Percentiles rank a stretch among this genome's conserved stretches.
Conservation (phyloP, 2,113 vertebrate species). For the Leptobrachium ailaonicum region DNA sequence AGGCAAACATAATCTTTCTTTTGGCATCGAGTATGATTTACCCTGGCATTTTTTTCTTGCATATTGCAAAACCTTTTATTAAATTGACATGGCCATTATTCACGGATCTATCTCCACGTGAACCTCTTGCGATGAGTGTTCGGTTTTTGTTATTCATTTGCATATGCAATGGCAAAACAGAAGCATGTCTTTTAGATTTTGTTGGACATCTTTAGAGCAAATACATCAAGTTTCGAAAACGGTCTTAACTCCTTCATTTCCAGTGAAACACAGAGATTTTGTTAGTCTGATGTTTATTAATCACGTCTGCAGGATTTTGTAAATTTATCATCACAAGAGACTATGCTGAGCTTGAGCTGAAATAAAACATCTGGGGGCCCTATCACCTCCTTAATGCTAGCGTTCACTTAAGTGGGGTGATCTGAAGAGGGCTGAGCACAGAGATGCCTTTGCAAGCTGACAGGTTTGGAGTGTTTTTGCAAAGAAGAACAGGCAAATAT, state of each 20-base stretch:
- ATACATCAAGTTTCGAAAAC: not conserved
- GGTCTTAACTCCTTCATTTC: not conserved
- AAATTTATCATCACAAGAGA: no score
- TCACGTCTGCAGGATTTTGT: no score
- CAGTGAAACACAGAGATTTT: not conserved
- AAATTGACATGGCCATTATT: slow-evolving; percentile 32
- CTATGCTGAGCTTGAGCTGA: no score
- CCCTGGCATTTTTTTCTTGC: slow-evolving; percentile 1
- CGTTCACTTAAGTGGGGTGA: no score
- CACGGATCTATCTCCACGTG: slow-evolving; percentile 14
- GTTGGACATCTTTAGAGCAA: slow-evolving; percentile 4
- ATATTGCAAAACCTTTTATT: slow-evolving; percentile 35
- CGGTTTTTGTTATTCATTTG: slow-evolving; percentile 19
- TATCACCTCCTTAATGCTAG: no score
- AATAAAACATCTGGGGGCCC: no score
- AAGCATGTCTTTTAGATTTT: slow-evolving; percentile 1
- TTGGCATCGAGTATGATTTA: slow-evolving; percentile 33
- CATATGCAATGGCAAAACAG: slow-evolving; percentile 15
- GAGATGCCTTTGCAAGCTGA: no score
- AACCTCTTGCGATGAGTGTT: slow-evolving; percentile 2
- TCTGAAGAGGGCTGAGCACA: no score
- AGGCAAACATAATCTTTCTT: slow-evolving; percentile 9
- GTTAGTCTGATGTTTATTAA: no score
- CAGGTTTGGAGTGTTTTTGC: no score
- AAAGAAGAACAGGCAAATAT: no score